Evolutionary conservation across 2,113 vertebrate species (phyloP), one percentile per base, ranked within the genome.

Genomic region (Amphilophus citrinellus): DNA sequence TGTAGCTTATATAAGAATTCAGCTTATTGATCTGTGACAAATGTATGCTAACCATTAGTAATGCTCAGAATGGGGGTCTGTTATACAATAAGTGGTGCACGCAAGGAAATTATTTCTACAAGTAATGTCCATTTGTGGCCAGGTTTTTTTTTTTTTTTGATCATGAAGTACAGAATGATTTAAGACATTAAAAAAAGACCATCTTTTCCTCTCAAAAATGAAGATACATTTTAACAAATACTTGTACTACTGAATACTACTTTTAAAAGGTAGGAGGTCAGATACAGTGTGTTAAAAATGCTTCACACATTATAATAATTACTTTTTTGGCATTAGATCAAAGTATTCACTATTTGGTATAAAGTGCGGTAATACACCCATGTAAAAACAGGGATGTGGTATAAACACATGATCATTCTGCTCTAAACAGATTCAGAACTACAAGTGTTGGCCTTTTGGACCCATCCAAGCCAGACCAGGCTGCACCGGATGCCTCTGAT

Each of bases 401-500:
- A 61, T 11, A 7, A 78, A 68, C 24, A 37, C n/a, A 62, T 2
- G 8, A 68, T 84, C 13, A 30, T 18, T 22, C 1, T 2, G 10
- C 39, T 24, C 20, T 47, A 53, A 0, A 2, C 44, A 20, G 24
- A 71, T 5, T 2, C 66, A 75, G n/a, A 65, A 20, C 27, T 10
- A 18, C 53, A 63, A 14, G 24, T 27, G 57, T 6, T 13, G 39
- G 44, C 76, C 47, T 58, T 10, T 30, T 61, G 65, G 59, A 58
- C 7, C 27, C 10, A 32, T 77, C 2, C 22, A 14, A 77, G 77
- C 56, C 47, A 37, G 32, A 56, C 10, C 1, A 27, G 59, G 61
- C 53, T 22, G 62, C 35, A 3, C 14, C 20, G 66, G 35, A 77
- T 14, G 80, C 66, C 47, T 42, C 68, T 42, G 79, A 84, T 53